Conservation (phyloP, 2,113 vertebrate species). For the Leucosticte australis region DNA sequence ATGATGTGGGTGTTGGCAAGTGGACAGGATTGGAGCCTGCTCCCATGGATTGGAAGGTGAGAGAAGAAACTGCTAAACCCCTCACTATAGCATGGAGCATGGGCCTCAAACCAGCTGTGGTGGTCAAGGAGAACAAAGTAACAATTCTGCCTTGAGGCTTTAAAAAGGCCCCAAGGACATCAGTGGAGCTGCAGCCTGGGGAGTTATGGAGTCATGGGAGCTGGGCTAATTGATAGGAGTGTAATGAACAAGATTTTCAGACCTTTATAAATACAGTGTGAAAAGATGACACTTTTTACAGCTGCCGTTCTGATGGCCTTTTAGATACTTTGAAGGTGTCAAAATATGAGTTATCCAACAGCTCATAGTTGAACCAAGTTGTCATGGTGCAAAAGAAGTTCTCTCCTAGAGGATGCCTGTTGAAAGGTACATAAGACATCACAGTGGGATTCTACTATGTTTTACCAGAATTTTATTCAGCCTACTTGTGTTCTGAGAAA, state of each 20-base stretch:
- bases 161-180: neutral
- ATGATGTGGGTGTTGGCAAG: neutral
- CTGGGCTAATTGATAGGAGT: neutral
- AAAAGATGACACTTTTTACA: neutral
- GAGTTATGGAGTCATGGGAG: neutral
- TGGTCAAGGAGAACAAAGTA: neutral
- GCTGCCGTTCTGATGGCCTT: neutral
- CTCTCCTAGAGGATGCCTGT: neutral
- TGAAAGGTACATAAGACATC: neutral
- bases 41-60: neutral
- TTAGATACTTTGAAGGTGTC: neutral
- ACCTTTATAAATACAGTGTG: neutral
- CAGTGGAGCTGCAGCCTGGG: neutral
- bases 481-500: neutral
- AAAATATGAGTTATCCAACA: neutral
- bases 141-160: neutral
- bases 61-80: neutral
- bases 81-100: neutral
- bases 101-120: neutral
- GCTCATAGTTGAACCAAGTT: neutral
- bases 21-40: neutral
- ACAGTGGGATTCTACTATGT: neutral
- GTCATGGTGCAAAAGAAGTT: neutral
- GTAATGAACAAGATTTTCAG: neutral
- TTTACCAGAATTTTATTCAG: neutral